Percentiles rank a stretch among this genome's conserved stretches.
These are phyloP conservation scores for Apamea sordens DNA, from an alignment of 2,888 invertebrate genomes.

Conservation along the genomic window DNA sequence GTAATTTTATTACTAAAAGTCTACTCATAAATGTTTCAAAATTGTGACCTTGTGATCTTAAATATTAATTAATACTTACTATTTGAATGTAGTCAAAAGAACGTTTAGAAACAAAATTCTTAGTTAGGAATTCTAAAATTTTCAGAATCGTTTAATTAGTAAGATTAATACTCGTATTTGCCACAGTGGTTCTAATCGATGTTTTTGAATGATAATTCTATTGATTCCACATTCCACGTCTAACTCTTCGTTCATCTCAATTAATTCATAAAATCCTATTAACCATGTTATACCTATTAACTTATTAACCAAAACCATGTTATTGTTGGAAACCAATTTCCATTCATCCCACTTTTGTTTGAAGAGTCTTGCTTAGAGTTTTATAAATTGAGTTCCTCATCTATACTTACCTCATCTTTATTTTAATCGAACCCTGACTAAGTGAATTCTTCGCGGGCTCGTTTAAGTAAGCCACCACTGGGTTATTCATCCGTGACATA, in stretches of 20 bases:
- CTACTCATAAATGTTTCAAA: constrained; percentile 7
- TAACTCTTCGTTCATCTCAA: not conserved
- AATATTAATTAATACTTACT: not conserved
- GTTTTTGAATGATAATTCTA: not conserved
- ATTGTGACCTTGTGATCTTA: constrained; percentile 9
- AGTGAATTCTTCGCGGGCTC: not conserved
- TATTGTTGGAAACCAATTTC: not conserved
- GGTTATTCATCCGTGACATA: constrained; percentile 37
- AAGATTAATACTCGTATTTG: not conserved
- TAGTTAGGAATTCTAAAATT: not conserved
- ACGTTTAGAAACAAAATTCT: not conserved
- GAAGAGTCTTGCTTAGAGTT: not conserved
- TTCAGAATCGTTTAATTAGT: not conserved
- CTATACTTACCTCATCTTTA: not conserved
- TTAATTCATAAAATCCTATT: no score
- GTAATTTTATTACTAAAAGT: constrained; percentile 29
- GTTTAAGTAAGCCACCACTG: constrained; percentile 30
- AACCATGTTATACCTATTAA: no score
- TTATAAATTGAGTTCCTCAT: not conserved
- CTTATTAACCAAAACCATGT: not conserved
- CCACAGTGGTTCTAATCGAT: not conserved
- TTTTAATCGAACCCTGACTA: not conserved
- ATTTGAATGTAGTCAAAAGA: not conserved
- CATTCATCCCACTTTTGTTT: not conserved
- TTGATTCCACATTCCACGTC: not conserved